Conservation (phyloP, 2,797 vertebrate genomes). For the Acanthopagrus latus region DNA sequence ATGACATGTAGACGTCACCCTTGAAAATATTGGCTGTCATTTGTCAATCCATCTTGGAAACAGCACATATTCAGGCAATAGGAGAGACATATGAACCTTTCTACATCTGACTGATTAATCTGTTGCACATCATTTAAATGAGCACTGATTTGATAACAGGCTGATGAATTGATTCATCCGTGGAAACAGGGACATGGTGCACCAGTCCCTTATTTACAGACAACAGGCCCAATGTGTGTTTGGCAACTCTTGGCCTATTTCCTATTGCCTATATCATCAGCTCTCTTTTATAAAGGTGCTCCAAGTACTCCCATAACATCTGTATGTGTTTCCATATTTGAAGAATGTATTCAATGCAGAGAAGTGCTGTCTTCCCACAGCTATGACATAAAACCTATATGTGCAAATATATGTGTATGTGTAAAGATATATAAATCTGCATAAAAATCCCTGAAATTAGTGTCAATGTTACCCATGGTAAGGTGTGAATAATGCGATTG, state of each 20-base stretch:
- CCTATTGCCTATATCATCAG: too few species aligned
- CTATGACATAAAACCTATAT: not conserved
- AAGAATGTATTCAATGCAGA: not conserved
- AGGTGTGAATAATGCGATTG: not conserved
- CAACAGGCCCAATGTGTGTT: conserved; percentile 35
- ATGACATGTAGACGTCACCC: conserved; percentile 66
- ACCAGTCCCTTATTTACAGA: conserved; percentile 58
- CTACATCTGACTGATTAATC: conserved; percentile 72
- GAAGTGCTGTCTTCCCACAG: not conserved
- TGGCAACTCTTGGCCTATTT: conserved; percentile 41
- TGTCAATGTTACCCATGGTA: not conserved
- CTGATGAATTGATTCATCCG: conserved; percentile 69
- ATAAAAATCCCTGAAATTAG: not conserved
- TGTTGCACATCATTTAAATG: conserved; percentile 59
- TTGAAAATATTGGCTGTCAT: conserved; percentile 63
- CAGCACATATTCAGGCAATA: conserved; percentile 47
- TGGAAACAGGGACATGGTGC: conserved; percentile 62
- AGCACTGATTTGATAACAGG: conserved; percentile 74
- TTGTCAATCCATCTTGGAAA: conserved; percentile 63
- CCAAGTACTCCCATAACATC: not conserved
- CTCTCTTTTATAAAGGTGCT: conserved; percentile 9
- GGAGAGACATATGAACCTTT: conserved; percentile 60
- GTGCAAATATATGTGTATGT: too few species aligned
- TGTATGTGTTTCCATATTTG: not conserved
- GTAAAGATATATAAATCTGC: not conserved